Percentiles rank a stretch among this genome's conserved stretches.
Evolutionary conservation across 1,140 invertebrate species (phyloP).

Genomic region (Drosophila nebulosa): DNA sequence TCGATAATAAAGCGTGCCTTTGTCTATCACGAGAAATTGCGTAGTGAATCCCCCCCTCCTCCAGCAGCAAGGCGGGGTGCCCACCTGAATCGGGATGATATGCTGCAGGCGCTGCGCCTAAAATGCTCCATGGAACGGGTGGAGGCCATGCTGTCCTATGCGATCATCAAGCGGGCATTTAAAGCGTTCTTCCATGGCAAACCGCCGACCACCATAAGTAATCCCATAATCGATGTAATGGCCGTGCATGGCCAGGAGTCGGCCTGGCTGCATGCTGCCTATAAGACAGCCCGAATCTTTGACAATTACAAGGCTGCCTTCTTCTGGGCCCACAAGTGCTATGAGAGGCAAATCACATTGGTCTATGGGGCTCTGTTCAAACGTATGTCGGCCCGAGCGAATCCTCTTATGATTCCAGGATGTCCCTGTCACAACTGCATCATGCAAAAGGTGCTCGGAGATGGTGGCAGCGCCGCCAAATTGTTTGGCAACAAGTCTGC

Average conservation of each 20-base stretch:
- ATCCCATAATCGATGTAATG: conserved; percentile 54
- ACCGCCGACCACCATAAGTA: conserved; percentile 43
- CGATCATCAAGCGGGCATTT: conserved; percentile 63
- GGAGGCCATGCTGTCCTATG: conserved; percentile 60
- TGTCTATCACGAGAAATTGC: conserved; percentile 53
- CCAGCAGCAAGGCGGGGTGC: neutral
- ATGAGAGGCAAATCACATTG: conserved; percentile 56
- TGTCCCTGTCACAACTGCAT: conserved; percentile 44
- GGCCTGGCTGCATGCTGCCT: conserved; percentile 61
- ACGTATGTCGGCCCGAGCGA: conserved; percentile 47
- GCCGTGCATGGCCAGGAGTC: conserved; percentile 35
- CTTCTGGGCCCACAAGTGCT: conserved; percentile 64
- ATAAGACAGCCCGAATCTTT: conserved; percentile 52
- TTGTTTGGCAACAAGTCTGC: too few species aligned
- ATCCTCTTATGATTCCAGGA: conserved; percentile 35
- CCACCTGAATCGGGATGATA: conserved; percentile 54
- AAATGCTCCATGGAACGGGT: conserved; percentile 61
- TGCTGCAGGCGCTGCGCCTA: conserved; percentile 53
- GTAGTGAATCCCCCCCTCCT: conserved; percentile 31
- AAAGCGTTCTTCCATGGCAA: conserved; percentile 68
- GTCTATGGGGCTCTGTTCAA: conserved; percentile 45
- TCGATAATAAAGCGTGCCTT: conserved; percentile 63
- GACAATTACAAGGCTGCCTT: conserved; percentile 60
- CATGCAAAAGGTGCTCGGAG: conserved; percentile 42
- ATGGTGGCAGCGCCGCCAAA: too few species aligned